Evolutionary conservation across 2,797 vertebrate species (phyloP).

Genomic region (Anolis apletophallus): DNA sequence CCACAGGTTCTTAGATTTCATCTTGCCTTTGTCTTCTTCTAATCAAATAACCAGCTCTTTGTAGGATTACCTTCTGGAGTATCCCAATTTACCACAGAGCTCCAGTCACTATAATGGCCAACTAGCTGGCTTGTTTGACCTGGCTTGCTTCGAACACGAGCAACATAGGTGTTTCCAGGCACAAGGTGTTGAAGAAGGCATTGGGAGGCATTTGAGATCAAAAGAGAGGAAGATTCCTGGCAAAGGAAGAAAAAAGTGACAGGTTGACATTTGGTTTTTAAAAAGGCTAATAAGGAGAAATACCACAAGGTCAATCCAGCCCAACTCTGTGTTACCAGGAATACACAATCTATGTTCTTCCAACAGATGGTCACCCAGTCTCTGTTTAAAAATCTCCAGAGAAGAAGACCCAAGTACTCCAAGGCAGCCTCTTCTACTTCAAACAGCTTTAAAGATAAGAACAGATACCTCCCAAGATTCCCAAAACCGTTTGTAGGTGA

Average conservation of each 20-base stretch:
- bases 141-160: constrained; percentile 67
- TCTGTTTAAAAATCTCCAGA: too few relatives aligned
- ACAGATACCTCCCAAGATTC: constrained; percentile 78
- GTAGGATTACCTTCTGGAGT: constrained; percentile 69
- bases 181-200: constrained; percentile 61
- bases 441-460: too few relatives aligned
- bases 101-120: constrained; percentile 73
- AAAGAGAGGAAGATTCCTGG: constrained; percentile 58
- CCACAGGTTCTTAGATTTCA: neutral
- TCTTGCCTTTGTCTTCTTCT: rapidly evolving
- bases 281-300: neutral
- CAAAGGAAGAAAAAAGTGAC: neutral
- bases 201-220: constrained; percentile 5
- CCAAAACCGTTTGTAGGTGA: constrained; percentile 67
- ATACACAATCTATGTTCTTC: too few relatives aligned
- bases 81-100: constrained; percentile 60
- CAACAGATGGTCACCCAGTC: too few relatives aligned
- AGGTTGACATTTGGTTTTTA: neutral
- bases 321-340: too few relatives aligned
- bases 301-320: too few relatives aligned
- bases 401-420: too few relatives aligned
- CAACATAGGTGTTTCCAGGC: constrained; percentile 66
- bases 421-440: too few relatives aligned
- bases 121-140: constrained; percentile 23
- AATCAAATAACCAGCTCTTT: rapidly evolving